phyloP scores from a whole-genome alignment of 2,113 vertebrate genomes.

The Chaenocephalus aceratus region DNA sequence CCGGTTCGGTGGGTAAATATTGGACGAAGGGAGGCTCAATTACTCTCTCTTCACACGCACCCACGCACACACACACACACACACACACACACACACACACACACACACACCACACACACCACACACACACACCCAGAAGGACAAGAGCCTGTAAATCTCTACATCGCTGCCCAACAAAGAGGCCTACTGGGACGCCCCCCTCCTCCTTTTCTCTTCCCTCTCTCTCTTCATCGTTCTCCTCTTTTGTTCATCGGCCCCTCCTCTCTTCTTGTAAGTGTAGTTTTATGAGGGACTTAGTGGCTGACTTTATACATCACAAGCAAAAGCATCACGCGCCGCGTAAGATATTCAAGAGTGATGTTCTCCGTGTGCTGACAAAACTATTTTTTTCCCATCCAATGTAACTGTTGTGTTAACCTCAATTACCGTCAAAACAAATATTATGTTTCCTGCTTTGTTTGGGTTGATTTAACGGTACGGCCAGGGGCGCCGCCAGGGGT shows the following conservation, averaged over 20 bases:
- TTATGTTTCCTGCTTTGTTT: background rate
- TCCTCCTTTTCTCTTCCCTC: constrained; percentile 12
- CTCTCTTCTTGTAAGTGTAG: constrained; percentile 6
- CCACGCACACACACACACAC: constrained; percentile 19
- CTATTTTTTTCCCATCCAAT: background rate
- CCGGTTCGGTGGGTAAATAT: constrained; percentile 77
- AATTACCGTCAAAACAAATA: background rate
- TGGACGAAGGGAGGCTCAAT: constrained; percentile 75
- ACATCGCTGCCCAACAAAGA: constrained; percentile 70
- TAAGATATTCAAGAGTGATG: background rate
- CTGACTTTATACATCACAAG: background rate
- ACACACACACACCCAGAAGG: constrained; percentile 37
- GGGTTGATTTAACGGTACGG: background rate
- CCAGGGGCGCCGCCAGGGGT: too few relatives aligned
- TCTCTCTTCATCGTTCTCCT: constrained; percentile 22
- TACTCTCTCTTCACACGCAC: constrained; percentile 56
- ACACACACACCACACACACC: constrained; percentile 28
- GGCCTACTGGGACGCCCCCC: constrained; percentile 47
- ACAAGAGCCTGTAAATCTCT: constrained; percentile 70
- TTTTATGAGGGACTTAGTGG: background rate
- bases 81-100: constrained; percentile 45
- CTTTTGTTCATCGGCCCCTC: background rate
- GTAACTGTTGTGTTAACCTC: background rate
- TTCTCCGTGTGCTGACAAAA: too few relatives aligned
- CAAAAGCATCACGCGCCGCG: background rate